These are phyloP conservation scores for Aphelinus atriplicis DNA, from an alignment of 1,140 invertebrate species.

Conservation along the genomic window DNA sequence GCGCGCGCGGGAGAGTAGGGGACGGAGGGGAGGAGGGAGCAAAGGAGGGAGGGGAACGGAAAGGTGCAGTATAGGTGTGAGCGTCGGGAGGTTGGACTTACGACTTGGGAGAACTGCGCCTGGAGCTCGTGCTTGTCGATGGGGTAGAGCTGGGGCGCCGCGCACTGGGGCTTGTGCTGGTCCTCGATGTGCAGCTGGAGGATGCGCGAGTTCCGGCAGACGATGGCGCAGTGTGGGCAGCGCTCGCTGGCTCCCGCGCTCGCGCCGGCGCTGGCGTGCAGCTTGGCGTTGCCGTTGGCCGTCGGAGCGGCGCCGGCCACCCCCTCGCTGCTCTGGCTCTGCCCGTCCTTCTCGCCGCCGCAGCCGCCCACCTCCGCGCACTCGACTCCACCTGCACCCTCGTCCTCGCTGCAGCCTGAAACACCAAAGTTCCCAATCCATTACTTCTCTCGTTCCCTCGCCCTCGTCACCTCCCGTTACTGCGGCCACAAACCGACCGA, in stretches of 20 bases:
- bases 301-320: slow-evolving; percentile 11
- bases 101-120: slow-evolving; percentile 66
- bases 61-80: no score
- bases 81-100: slow-evolving; percentile 45
- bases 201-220: slow-evolving; percentile 60
- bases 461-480: slow-evolving; percentile 4
- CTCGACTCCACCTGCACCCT: slow-evolving; percentile 55
- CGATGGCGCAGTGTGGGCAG: slow-evolving; percentile 62
- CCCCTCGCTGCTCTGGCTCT: slow-evolving; percentile 2
- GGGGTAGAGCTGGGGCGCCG: slow-evolving; percentile 43
- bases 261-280: neutral
- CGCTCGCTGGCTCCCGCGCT: slow-evolving; percentile 51
- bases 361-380: slow-evolving; percentile 61
- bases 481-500: no score
- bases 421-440: slow-evolving; percentile 23
- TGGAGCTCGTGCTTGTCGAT: slow-evolving; percentile 63
- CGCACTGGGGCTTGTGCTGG: slow-evolving; percentile 58
- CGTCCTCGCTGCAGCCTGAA: slow-evolving; percentile 64
- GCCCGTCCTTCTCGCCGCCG: slow-evolving; percentile 46
- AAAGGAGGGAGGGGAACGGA: no score
- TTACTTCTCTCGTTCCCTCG: slow-evolving; percentile 23
- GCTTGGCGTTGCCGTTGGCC: neutral
- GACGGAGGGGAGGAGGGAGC: no score
- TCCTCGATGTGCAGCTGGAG: slow-evolving; percentile 63
- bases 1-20: no score